A percentile compares a stretch with the other conserved stretches of the same genome.
Conservation (phyloP, 2,888 invertebrate species). For the Orthosia cruda region DNA sequence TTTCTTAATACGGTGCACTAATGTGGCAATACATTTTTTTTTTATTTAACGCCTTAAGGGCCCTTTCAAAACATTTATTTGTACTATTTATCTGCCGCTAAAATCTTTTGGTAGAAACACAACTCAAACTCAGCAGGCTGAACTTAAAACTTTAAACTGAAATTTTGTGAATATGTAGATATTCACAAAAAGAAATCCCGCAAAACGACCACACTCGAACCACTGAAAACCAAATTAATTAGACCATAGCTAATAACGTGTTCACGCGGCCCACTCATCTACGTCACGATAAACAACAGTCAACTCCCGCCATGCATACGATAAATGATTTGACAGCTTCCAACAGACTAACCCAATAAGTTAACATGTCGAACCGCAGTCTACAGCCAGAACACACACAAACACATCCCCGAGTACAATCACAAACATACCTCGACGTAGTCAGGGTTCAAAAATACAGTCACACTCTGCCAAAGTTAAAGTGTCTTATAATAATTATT, state of each 20-base stretch:
- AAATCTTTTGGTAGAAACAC: no score
- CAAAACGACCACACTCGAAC: background rate
- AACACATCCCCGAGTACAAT: background rate
- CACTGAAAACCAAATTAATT: slow-evolving; percentile 27
- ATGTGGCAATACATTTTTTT: background rate
- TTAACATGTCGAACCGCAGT: slow-evolving; percentile 58
- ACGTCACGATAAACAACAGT: slow-evolving; percentile 47
- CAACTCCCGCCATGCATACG: slow-evolving; percentile 36
- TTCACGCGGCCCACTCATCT: slow-evolving; percentile 16
- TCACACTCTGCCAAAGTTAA: no score
- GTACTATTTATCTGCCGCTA: no score
- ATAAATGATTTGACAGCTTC: slow-evolving; percentile 59
- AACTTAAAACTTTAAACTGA: background rate
- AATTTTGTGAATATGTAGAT: no score
- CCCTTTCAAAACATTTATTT: background rate
- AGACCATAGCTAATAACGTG: slow-evolving; percentile 42
- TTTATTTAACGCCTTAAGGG: no score
- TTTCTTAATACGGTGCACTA: background rate
- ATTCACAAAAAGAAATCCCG: accelerated
- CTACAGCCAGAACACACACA: slow-evolving; percentile 15
- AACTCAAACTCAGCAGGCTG: background rate
- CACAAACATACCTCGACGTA: no score
- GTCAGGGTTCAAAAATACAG: no score
- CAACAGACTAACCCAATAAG: slow-evolving; percentile 57
- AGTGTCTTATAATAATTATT: no score